Base-by-base conservation (phyloP, 35 echinoderm and acorn worm genomes). In the Eucidaris tribuloides region DNA sequence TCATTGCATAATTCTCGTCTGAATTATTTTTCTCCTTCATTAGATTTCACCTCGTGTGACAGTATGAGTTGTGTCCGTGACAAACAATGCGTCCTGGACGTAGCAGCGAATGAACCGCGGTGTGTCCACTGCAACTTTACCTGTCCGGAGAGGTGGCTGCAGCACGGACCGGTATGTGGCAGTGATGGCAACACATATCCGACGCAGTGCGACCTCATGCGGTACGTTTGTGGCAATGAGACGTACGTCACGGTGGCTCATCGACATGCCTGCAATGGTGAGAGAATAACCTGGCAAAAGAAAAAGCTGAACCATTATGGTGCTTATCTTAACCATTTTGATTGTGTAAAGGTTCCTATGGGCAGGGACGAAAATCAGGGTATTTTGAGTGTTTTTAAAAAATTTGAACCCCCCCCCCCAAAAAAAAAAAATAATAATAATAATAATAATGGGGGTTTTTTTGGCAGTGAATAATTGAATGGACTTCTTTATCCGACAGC, bases 11-110 rank as follows among this genome's bases (percentile, higher is more conserved):
- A 52, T n/a, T 52, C n/a, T 17, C 43, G 43, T 18, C 33, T 46
- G 27, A 4, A 19, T 22, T 49, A 54, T 33, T 25, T 49, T 6
- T 55, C 56, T 14, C 31, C 31, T 66, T 30, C 13, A 66, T 20
- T 30, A 87, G 84, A 62, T 79, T 79, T 87, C 37, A 79, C 84
- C 7, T 43, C 84, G 0, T 87, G 71, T 30, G 7, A 42, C 24
- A 11, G 24, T 18, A 45, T 77, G 57, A 87, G 49, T 15, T 87
- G 84, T 45, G 84, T 87, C n/a, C 24, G 74, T 4, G 34, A 41
- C 11, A 87, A 87, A 38, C 29, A 55, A 36, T 87, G 84, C 27
- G 71, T 79, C 7, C 48, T 71, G 83, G 83, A 86, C 30, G 17
- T 5, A 19, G 27, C 35, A 4, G 52, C 28, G 7, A 59, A 64